Base-by-base conservation (phyloP, 1,140 invertebrate genomes). In the Palaemon carinicauda region DNA sequence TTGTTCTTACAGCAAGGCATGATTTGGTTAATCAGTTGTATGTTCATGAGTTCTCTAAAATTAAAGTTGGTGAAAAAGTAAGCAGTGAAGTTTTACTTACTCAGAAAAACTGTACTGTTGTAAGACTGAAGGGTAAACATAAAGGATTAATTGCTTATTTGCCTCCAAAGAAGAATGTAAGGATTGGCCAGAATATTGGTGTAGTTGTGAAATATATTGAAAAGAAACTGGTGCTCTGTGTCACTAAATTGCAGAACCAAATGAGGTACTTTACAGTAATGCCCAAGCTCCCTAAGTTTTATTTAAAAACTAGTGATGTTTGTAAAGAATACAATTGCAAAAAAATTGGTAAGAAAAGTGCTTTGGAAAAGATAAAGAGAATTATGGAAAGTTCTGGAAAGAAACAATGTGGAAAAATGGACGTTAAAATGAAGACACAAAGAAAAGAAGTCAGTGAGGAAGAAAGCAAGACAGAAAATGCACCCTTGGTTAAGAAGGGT, bases 141-240 rank as follows among this genome's bases (percentile, higher is more conserved):
- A 19, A 27, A 29, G 81, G 81, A 15, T 74, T 15, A 50, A 31
- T 82, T 52, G 81, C 52, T 19, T 82, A 82, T 29, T 51, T 82
- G 21, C 81, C 81, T 21, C 54, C 81, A 5, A 2, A 17, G 27
- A 82, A 52, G 54, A 69, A 82, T 24, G 12, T 41, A 3, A 82
- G 56, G 27, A 52, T 82, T 52, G 81, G 81, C n/a, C 51, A 56
- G 24, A 41, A 31, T 21, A 31, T 31, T 17, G n/a, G 52, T 7
- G 24, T 82, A 71, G 81, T 75, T 69, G 69, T 82, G 12, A 73
- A 82, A 50, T 50, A 75, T 56, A n/a, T 82, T 17, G 71, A 82
- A 33, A 51, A 29, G 1, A 19, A 27, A 1, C 69, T 75, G 41
- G 71, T 82, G 51, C 69, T 82, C 15, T 69, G 69, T 17, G 17